Percentiles rank a stretch among this genome's conserved stretches.
These are phyloP conservation scores for Chloromyia formosa DNA, from an alignment of 2,888 invertebrate species.

Conservation along the genomic window DNA sequence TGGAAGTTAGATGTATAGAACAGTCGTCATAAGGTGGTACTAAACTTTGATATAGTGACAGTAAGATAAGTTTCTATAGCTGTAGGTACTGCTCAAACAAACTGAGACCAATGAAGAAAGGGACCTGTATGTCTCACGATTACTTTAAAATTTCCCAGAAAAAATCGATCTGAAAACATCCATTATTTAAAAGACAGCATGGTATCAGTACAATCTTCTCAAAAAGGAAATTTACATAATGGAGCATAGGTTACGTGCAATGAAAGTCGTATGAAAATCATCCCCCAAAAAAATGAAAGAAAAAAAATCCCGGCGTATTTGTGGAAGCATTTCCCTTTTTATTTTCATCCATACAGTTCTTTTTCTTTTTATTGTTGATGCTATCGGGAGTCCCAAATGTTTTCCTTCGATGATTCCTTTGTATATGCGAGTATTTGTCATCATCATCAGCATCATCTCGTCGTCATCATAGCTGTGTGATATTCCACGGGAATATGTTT, in stretches of 20 bases:
- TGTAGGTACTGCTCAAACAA: too few species aligned
- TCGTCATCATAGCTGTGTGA: background rate
- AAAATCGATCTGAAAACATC: background rate
- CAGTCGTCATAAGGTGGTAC: too few species aligned
- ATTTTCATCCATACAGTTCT: background rate
- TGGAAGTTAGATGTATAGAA: too few species aligned
- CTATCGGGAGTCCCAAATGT: constrained; percentile 33
- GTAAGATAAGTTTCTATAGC: too few species aligned
- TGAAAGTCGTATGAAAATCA: constrained; percentile 11
- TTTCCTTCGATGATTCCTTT: constrained; percentile 39
- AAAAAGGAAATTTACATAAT: constrained; percentile 42
- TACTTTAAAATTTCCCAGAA: background rate
- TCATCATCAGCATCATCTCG: constrained; percentile 31
- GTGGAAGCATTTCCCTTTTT: constrained; percentile 20
- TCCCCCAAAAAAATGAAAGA: background rate
- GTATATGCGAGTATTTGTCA: constrained; percentile 29
- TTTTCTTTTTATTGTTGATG: constrained; percentile 38
- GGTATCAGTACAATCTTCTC: constrained; percentile 10
- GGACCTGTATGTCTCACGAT: background rate
- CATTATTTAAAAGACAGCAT: background rate
- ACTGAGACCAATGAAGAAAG: too few species aligned
- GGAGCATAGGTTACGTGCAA: constrained; percentile 23
- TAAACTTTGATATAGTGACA: too few species aligned
- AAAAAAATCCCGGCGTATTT: constrained; percentile 6
- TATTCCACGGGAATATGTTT: background rate